Evolutionary conservation across 1,140 invertebrate genomes (phyloP).

Genomic region (Euura lappo): DNA sequence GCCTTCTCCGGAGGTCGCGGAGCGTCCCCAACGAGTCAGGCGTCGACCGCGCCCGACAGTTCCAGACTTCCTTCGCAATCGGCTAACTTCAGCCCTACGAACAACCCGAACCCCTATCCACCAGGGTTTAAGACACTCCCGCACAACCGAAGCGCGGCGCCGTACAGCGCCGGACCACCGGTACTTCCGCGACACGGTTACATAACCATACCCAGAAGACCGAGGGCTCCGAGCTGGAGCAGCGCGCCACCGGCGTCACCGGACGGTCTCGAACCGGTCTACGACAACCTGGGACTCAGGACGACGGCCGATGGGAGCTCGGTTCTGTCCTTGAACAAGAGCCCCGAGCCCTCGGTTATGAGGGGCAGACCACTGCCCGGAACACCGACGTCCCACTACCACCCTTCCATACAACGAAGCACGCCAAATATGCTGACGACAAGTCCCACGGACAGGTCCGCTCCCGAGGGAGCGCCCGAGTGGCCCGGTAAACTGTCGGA

Average conservation of each 20-base stretch:
- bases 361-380: conserved; percentile 59
- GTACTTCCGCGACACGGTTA: conserved; percentile 77
- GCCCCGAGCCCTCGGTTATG: conserved; percentile 51
- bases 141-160: conserved; percentile 74
- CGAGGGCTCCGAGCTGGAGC: conserved; percentile 82
- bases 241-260: conserved; percentile 65
- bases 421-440: conserved; percentile 47
- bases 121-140: conserved; percentile 72
- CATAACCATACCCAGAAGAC: conserved; percentile 83
- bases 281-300: conserved; percentile 82
- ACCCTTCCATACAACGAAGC: conserved; percentile 51
- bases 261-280: conserved; percentile 73
- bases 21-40: conserved; percentile 67
- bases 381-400: conserved; percentile 63
- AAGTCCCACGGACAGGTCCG: conserved; percentile 59
- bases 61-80: conserved; percentile 60
- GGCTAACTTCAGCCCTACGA: conserved; percentile 59
- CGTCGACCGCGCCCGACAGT: conserved; percentile 77
- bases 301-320: conserved; percentile 88
- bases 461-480: conserved; percentile 72
- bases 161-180: conserved; percentile 66
- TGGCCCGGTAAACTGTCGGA: conserved; percentile 50
- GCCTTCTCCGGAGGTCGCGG: conserved; percentile 72
- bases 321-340: conserved; percentile 75
- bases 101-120: conserved; percentile 36